A percentile compares a stretch with the other conserved stretches of the same genome.
Evolutionary conservation across 92 coral and sea anemone genomes (phyloP).

Genomic region (Umimayanthus chanpuru): DNA sequence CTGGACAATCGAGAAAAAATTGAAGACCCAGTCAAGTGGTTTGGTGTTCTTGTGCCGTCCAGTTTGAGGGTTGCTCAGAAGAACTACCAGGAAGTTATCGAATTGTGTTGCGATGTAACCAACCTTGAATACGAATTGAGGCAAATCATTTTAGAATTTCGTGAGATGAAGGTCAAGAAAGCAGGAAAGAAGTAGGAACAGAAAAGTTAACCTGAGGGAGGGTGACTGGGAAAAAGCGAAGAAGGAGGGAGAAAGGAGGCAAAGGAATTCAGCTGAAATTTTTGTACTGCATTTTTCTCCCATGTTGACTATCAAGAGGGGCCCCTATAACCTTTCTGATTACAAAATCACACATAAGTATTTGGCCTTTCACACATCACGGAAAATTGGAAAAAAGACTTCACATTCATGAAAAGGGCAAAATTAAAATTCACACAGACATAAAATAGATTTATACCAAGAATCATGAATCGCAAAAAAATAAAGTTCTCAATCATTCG

Average conservation of each 20-base stretch:
- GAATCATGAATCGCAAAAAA: no score
- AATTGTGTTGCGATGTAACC: constrained; percentile 76
- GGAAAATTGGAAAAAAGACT: no score
- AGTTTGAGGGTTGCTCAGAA: constrained; percentile 81
- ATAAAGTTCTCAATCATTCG: no score
- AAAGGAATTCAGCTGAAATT: no score
- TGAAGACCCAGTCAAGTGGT: constrained; percentile 91
- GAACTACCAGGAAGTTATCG: constrained; percentile 74
- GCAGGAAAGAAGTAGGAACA: constrained; percentile 6
- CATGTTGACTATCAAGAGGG: no score
- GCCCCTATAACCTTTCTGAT: no score
- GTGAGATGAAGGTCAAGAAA: constrained; percentile 62
- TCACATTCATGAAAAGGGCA: no score
- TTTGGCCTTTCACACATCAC: no score
- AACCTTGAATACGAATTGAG: constrained; percentile 74
- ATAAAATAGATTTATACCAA: no score
- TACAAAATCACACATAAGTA: no score
- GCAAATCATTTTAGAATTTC: constrained; percentile 57
- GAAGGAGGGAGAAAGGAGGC: neutral
- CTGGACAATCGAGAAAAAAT: constrained; percentile 37
- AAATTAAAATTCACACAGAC: no score
- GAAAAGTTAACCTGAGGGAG: neutral
- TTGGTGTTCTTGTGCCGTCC: constrained; percentile 92
- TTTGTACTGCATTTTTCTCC: no score
- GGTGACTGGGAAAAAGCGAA: neutral